Evolutionary conservation across 2,888 invertebrate species (phyloP).

Genomic region (Ariolimax columbianus): DNA sequence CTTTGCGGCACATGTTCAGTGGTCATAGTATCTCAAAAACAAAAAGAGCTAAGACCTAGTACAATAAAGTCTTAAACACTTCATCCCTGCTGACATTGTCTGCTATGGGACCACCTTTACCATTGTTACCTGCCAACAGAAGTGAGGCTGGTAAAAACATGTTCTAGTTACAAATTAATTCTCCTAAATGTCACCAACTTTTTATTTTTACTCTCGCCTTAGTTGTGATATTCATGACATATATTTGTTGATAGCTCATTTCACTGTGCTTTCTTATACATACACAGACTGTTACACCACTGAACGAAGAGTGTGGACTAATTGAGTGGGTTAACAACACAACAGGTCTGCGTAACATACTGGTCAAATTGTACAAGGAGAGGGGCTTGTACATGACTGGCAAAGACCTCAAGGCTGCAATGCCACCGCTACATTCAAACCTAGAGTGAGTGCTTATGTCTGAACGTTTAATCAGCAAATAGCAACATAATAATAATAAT

Average conservation of each 20-base stretch:
- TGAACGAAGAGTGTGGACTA: conserved; percentile 96
- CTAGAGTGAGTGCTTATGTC: conserved; percentile 82
- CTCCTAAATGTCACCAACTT: too few relatives aligned
- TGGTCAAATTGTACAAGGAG: conserved; percentile 78
- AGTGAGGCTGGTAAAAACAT: too few relatives aligned
- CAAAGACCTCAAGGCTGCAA: conserved; percentile 83
- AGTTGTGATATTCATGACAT: too few relatives aligned
- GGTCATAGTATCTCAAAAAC: too few relatives aligned
- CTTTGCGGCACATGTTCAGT: too few relatives aligned
- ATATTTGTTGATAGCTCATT: neutral
- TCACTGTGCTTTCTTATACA: neutral
- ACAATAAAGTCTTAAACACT: too few relatives aligned
- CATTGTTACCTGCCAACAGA: too few relatives aligned
- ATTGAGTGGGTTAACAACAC: conserved; percentile 97
- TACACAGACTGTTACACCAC: conserved; percentile 90
- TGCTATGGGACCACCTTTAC: too few relatives aligned
- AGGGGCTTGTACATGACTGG: conserved; percentile 83
- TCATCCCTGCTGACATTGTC: too few relatives aligned
- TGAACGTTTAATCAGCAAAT: neutral
- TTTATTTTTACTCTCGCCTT: too few relatives aligned
- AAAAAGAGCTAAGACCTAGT: too few relatives aligned
- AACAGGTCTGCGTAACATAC: conserved; percentile 75
- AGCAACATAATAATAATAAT: neutral
- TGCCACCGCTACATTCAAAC: conserved; percentile 80
- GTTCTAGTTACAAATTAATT: too few relatives aligned